A percentile compares a stretch with the other conserved stretches of the same genome.
phyloP scores from a whole-genome alignment of 2,113 vertebrate genomes.

The Pseudopipra pipra region DNA sequence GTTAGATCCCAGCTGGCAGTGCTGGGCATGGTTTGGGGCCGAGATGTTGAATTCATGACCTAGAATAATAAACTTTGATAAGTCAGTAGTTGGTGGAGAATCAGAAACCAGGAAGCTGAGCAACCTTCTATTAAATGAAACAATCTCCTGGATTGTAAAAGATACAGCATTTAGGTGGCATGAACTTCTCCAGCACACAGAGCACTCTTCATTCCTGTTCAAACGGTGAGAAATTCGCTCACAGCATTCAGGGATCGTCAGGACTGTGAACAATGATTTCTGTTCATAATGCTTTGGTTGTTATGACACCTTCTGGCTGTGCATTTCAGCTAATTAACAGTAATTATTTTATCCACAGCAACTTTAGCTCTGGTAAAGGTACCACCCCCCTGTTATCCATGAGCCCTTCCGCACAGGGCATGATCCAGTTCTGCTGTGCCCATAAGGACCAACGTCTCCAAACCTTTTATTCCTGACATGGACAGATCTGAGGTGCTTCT shows the following conservation, averaged over 20 bases:
- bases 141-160: neutral
- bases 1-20: neutral
- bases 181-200: neutral
- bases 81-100: neutral
- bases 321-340: constrained; percentile 43
- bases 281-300: constrained; percentile 34
- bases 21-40: neutral
- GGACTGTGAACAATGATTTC: neutral
- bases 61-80: neutral
- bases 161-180: neutral
- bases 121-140: neutral
- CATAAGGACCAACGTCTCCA: rapidly evolving
- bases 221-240: neutral
- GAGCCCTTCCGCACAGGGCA: neutral
- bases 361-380: neutral
- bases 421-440: neutral
- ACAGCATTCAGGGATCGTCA: neutral
- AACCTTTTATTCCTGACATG: neutral
- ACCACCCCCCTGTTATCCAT: neutral
- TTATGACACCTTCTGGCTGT: constrained; percentile 60
- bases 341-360: neutral
- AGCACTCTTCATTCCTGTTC: neutral
- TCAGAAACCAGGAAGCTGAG: neutral
- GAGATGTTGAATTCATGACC: neutral
- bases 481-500: neutral